Evolutionary conservation across 1,140 invertebrate genomes (phyloP).

Genomic region (Scaptodrosophila lebanonensis): DNA sequence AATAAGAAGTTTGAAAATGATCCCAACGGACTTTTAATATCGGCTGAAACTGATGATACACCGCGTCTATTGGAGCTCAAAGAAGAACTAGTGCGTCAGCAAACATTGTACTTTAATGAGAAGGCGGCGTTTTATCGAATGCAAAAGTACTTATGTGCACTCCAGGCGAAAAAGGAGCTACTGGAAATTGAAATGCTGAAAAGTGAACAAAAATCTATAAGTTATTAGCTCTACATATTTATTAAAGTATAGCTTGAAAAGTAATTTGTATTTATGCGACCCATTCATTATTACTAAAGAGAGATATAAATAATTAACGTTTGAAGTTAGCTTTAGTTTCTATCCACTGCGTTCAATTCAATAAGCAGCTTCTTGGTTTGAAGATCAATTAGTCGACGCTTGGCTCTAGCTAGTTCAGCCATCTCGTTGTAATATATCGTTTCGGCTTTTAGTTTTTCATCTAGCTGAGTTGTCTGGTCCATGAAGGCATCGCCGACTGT

Average conservation of each 20-base stretch:
- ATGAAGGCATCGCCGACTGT: constrained; percentile 21
- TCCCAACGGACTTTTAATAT: constrained; percentile 24
- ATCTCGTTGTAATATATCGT: constrained; percentile 73
- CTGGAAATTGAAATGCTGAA: constrained; percentile 37
- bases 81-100: constrained; percentile 50
- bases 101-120: constrained; percentile 51
- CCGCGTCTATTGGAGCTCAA: constrained; percentile 33
- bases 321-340: constrained; percentile 8
- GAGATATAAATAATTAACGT: constrained; percentile 27
- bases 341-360: constrained; percentile 57
- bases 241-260: no score
- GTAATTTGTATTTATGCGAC: no score
- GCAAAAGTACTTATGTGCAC: constrained; percentile 57
- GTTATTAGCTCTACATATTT: no score
- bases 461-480: constrained; percentile 51
- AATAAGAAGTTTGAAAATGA: no score
- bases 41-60: constrained; percentile 26
- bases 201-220: no score
- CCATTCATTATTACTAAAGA: no score
- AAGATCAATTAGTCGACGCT: constrained; percentile 56
- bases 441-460: constrained; percentile 66
- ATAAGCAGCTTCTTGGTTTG: constrained; percentile 61
- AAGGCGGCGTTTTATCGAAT: constrained; percentile 57
- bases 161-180: constrained; percentile 50
- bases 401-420: constrained; percentile 64